A percentile compares a stretch with the other conserved stretches of the same genome.
Evolutionary conservation across 2,113 vertebrate species (phyloP).

Genomic region (Prolemur simus): DNA sequence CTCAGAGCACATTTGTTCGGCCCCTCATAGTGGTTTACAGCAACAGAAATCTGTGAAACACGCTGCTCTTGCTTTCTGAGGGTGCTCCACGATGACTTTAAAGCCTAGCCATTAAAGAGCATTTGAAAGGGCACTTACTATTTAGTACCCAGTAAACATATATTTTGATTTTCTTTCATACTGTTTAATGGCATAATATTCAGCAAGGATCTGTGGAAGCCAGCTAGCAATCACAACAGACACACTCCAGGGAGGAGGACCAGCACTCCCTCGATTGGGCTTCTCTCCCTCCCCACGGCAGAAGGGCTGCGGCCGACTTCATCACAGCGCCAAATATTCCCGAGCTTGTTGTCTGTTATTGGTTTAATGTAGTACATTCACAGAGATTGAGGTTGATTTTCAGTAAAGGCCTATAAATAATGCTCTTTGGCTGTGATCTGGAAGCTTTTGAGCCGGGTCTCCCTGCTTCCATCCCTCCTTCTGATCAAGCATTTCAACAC

Average conservation of each 20-base stretch:
- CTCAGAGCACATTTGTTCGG: not conserved
- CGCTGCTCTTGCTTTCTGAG: constrained; percentile 78
- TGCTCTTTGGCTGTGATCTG: constrained; percentile 65
- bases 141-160: constrained; percentile 84
- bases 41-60: constrained; percentile 78
- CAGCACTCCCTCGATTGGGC: constrained; percentile 72
- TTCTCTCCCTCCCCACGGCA: constrained; percentile 67
- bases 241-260: constrained; percentile 79
- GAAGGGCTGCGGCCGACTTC: constrained; percentile 68
- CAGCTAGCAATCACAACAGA: constrained; percentile 83
- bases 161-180: constrained; percentile 86
- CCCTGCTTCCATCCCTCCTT: constrained; percentile 73
- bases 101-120: constrained; percentile 83
- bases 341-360: constrained; percentile 72
- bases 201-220: constrained; percentile 81
- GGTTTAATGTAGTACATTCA: constrained; percentile 63
- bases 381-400: constrained; percentile 75
- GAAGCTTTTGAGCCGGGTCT: constrained; percentile 73
- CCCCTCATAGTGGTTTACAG: constrained; percentile 60
- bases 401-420: constrained; percentile 56
- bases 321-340: constrained; percentile 83
- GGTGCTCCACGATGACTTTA: constrained; percentile 79
- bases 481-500: constrained; percentile 63
- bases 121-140: constrained; percentile 86
- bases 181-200: constrained; percentile 86